Evolutionary conservation across 2,797 vertebrate species (phyloP).

Genomic region (Leptatherina wallacei): DNA sequence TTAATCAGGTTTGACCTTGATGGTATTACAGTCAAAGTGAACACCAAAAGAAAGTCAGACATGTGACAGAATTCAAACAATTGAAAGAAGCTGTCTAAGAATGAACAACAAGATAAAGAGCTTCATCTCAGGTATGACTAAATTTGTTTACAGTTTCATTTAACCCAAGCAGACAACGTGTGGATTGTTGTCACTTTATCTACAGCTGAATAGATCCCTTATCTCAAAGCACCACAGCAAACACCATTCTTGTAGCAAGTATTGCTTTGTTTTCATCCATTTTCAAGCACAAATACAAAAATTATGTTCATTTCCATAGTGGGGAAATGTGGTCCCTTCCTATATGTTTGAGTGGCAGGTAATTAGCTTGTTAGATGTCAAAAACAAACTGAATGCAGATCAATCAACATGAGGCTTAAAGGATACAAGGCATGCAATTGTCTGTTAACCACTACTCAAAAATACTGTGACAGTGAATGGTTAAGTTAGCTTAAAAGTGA

Average conservation of each 20-base stretch:
- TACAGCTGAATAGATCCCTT: slow-evolving; percentile 31
- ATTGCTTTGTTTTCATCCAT: slow-evolving; percentile 48
- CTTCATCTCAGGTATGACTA: slow-evolving; percentile 17
- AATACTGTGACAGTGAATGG: not conserved
- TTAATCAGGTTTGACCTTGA: slow-evolving; percentile 47
- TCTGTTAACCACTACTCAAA: not conserved
- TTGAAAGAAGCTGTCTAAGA: slow-evolving; percentile 27
- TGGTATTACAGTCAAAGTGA: slow-evolving; percentile 13
- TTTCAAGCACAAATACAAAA: slow-evolving; percentile 43
- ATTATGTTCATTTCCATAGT: slow-evolving; percentile 34
- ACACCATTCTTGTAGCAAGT: slow-evolving; percentile 45
- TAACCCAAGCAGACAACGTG: slow-evolving; percentile 26
- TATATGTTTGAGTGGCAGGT: slow-evolving; percentile 39
- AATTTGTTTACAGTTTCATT: slow-evolving; percentile 47
- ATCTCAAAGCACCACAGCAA: slow-evolving; percentile 32
- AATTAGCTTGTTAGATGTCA: slow-evolving; percentile 44
- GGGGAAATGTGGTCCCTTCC: slow-evolving; percentile 4
- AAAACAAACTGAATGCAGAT: not conserved
- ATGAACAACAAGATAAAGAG: slow-evolving; percentile 34
- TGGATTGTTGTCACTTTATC: slow-evolving; percentile 40
- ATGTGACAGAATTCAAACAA: slow-evolving; percentile 42
- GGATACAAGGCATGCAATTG: not conserved
- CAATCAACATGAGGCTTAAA: not conserved
- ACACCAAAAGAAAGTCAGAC: slow-evolving; percentile 30
- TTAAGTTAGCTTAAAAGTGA: not conserved